Conservation (phyloP, 2,888 invertebrate genomes). For the Chloromyia formosa region DNA sequence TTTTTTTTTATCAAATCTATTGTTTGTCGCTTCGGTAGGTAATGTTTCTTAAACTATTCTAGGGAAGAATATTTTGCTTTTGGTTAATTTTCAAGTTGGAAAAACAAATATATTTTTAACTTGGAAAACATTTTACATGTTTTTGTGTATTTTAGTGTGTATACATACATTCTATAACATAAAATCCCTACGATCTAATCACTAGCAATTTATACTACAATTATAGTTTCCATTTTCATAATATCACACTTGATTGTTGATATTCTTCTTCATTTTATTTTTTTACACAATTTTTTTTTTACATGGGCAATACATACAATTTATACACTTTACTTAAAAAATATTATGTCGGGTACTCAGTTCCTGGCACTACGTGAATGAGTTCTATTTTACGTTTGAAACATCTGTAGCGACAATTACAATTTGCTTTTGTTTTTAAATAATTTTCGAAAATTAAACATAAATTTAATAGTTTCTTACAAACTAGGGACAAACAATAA, state of each 20-base stretch:
- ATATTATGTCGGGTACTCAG: conserved; percentile 1
- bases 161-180: too few relatives aligned
- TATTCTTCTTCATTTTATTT: conserved; percentile 9
- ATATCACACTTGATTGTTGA: conserved; percentile 39
- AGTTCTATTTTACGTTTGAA: neutral
- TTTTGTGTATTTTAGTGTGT: too few relatives aligned
- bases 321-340: neutral
- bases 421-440: neutral
- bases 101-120: neutral
- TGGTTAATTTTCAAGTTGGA: neutral
- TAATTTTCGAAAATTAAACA: neutral
- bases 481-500: too few relatives aligned
- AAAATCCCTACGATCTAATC: conserved; percentile 31
- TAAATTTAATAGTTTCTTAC: neutral
- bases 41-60: neutral
- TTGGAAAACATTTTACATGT: too few relatives aligned
- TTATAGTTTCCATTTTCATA: conserved; percentile 12
- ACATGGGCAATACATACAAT: conserved; percentile 8
- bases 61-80: too few relatives aligned
- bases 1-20: conserved; percentile 5
- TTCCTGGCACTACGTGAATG: conserved; percentile 29
- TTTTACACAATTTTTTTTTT: neutral
- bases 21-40: conserved; percentile 5
- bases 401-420: neutral
- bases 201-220: conserved; percentile 34